Evolutionary conservation across 2,113 vertebrate species (phyloP).

Genomic region (Aythya baeri): DNA sequence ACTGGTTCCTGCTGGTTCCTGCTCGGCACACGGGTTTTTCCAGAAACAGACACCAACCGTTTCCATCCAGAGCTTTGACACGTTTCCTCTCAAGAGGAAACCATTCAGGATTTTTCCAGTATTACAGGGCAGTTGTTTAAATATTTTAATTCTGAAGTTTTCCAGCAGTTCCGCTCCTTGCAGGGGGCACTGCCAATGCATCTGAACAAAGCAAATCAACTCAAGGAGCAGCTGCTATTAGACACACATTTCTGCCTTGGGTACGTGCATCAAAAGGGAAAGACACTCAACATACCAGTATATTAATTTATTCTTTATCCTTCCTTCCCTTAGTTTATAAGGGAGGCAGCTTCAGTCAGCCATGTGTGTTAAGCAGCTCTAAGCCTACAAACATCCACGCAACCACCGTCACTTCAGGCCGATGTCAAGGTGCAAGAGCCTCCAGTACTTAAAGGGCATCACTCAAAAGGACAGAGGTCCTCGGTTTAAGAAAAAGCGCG

Average conservation of each 20-base stretch:
- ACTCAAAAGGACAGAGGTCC: background rate
- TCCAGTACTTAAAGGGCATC: background rate
- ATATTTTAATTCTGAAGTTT: background rate
- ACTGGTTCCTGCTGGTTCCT: background rate
- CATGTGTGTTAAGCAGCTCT: background rate
- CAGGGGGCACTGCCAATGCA: accelerated
- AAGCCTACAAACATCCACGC: background rate
- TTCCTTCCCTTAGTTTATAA: background rate
- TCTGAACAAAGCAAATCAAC: background rate
- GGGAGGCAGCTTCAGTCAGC: background rate
- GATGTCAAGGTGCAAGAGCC: background rate
- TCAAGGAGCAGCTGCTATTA: background rate
- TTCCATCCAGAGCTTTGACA: background rate
- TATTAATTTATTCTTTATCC: background rate
- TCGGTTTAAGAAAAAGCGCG: background rate
- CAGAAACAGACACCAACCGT: background rate
- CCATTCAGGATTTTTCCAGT: background rate
- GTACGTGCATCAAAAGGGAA: background rate
- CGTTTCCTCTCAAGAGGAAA: background rate
- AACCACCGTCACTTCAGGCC: accelerated
- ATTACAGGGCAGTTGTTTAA: background rate
- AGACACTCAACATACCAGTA: accelerated
- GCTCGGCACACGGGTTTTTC: background rate
- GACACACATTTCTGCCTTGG: background rate
- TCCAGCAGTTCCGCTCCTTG: background rate